These are phyloP conservation scores for Amphiprion ocellaris DNA, from an alignment of 2,113 vertebrate genomes.

Conservation along the genomic window DNA sequence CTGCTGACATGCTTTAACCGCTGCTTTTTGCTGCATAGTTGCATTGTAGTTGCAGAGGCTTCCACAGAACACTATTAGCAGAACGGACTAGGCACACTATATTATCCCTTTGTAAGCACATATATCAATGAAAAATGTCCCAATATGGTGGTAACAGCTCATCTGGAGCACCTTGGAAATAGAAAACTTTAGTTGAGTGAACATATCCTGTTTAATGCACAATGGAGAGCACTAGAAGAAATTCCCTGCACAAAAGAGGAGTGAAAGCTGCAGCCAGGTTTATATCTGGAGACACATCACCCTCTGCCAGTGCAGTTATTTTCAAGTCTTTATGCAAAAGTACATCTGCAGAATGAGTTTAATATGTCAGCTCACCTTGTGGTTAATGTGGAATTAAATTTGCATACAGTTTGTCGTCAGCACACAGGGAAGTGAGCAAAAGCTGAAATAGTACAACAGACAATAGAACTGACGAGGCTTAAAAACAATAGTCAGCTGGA, in stretches of 20 bases:
- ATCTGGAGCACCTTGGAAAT: neutral
- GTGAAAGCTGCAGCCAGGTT: constrained; percentile 23
- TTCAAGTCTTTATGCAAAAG: neutral
- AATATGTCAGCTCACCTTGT: neutral
- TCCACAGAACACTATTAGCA: constrained; percentile 7
- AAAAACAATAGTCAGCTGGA: neutral
- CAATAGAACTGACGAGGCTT: neutral
- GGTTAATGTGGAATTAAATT: neutral
- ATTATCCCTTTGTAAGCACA: neutral
- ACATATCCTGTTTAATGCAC: constrained; percentile 1
- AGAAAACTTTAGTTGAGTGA: neutral
- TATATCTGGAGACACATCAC: neutral
- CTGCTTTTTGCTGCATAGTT: constrained; percentile 30
- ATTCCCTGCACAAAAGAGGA: neutral
- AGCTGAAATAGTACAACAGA: neutral
- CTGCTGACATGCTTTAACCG: constrained; percentile 55
- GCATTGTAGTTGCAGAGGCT: constrained; percentile 1
- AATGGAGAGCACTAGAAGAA: neutral
- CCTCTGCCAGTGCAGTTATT: constrained; percentile 17
- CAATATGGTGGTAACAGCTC: neutral
- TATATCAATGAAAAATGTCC: neutral
- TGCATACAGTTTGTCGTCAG: constrained; percentile 15
- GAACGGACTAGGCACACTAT: neutral
- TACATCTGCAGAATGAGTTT: neutral
- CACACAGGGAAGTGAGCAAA: constrained; percentile 13